Conservation (phyloP, 2,113 vertebrate genomes). For the Ammodytes marinus region DNA sequence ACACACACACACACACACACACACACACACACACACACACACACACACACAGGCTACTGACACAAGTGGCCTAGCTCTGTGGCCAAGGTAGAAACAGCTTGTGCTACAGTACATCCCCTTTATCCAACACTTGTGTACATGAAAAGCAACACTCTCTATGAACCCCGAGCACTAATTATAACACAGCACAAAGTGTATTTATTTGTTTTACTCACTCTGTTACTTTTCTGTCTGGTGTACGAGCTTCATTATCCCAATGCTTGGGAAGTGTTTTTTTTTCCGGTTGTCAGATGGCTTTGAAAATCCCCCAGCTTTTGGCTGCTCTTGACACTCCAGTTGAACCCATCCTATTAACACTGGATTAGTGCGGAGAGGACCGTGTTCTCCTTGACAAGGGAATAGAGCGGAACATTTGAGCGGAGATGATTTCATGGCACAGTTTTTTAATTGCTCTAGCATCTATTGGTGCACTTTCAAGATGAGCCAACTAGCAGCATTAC, state of each 20-base stretch:
- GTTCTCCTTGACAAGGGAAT: constrained; percentile 87
- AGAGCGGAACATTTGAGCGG: constrained; percentile 86
- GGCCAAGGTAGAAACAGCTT: constrained; percentile 74
- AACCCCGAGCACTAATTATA: constrained; percentile 92
- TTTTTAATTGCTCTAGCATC: constrained; percentile 89
- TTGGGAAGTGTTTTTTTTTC: constrained; percentile 89
- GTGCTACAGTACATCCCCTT: constrained; percentile 77
- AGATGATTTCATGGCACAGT: constrained; percentile 85
- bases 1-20: neutral
- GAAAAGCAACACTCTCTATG: constrained; percentile 84
- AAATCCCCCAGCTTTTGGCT: constrained; percentile 91
- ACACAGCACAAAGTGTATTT: constrained; percentile 84
- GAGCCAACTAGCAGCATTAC: constrained; percentile 60
- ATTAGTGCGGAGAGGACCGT: constrained; percentile 84
- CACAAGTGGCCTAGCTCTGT: neutral
- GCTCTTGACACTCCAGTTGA: constrained; percentile 94
- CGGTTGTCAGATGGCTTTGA: constrained; percentile 88
- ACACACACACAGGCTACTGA: too few species aligned
- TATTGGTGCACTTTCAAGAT: constrained; percentile 71
- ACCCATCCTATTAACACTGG: constrained; percentile 91
- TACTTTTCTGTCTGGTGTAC: constrained; percentile 57
- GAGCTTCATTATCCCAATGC: constrained; percentile 91
- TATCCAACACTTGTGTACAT: constrained; percentile 81
- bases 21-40: neutral
- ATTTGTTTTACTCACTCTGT: constrained; percentile 71